Base-by-base conservation (phyloP, 2,888 invertebrate species). In the Scrobipalpa costella region DNA sequence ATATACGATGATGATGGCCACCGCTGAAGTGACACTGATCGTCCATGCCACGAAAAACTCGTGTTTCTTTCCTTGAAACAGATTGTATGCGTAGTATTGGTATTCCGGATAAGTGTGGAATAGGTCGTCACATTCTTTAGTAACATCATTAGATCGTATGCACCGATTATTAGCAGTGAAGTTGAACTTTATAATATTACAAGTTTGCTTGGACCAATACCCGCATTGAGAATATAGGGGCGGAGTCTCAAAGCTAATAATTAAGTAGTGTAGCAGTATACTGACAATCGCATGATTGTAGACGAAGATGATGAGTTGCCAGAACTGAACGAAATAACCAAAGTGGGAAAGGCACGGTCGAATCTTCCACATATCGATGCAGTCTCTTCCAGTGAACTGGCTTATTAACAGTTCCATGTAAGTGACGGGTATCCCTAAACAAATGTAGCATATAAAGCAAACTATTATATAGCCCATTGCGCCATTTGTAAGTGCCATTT, bases 351-450 rank as follows among this genome's bases (percentile, higher is more conserved):
- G 66, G 63, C 80, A 88, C 0, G 79, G 73, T 0, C 88, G 78
- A 6, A 78, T 76, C 61, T 71, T 80, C 90, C 90, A 90, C 1
- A 86, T 78, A 21, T 84, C 77, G 15, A 90, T 69, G 67, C 84
- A 85, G 73, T 88, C 84, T 40, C 88, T 79, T 7, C 79, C 77
- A 0, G 90, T 89, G 67, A 86, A 90, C 70, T 90, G 90, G 19
- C 86, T 79, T 21, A 88, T 74, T 13, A 85, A 78, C 40, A 78
- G 75, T 68, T 90, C 90, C 88, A 90, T 86, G 71, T 86, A 90
- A 0, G 88, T 63, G 9, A 89, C 66, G 0, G 90, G 90, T 64
- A 88, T 81, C 3, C 89, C 89, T 11, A 87, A 40, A 1, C 83
- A 44, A 3, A 84, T 36, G 67, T 74, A 84, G 15, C 19, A n/a